A percentile compares a stretch with the other conserved stretches of the same genome.
Conservation (phyloP, 2,888 invertebrate genomes). For the Glaucopsyche alexis region DNA sequence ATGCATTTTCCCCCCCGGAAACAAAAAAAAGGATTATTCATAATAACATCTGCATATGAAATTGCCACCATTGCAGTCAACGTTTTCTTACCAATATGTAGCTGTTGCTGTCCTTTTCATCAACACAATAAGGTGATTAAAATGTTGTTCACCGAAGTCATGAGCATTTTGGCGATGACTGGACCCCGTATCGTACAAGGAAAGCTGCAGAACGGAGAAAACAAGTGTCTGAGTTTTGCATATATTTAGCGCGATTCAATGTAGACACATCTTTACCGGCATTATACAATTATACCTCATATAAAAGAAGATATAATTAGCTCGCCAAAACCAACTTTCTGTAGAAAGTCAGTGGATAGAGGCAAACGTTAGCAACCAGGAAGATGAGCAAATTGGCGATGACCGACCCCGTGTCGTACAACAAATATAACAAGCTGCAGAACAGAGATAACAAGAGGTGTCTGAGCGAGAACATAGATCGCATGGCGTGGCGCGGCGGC, state of each 20-base stretch:
- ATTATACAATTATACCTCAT: background rate
- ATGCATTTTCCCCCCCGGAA: no score
- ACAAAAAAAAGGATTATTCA: no score
- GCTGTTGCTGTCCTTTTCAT: no score
- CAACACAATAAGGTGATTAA: no score
- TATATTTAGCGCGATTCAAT: background rate
- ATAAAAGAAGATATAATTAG: background rate
- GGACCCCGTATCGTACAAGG: background rate
- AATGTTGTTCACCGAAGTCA: no score
- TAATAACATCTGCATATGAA: no score
- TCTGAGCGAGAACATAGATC: slow-evolving; percentile 4
- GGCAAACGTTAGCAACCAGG: slow-evolving; percentile 1
- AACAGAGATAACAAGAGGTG: slow-evolving; percentile 6
- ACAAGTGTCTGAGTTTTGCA: background rate
- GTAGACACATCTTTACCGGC: background rate
- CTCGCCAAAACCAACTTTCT: background rate
- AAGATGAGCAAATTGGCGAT: slow-evolving; percentile 1
- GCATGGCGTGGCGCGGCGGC: background rate
- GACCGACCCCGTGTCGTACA: slow-evolving; percentile 17
- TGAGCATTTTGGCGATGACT: background rate
- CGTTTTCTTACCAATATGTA: no score
- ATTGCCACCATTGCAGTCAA: no score
- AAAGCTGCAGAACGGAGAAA: background rate
- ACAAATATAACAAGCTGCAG: slow-evolving; percentile 18
- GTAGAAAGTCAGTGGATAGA: background rate